These are phyloP conservation scores for Orthosia gothica DNA, from an alignment of 2,888 invertebrate species.

Conservation along the genomic window DNA sequence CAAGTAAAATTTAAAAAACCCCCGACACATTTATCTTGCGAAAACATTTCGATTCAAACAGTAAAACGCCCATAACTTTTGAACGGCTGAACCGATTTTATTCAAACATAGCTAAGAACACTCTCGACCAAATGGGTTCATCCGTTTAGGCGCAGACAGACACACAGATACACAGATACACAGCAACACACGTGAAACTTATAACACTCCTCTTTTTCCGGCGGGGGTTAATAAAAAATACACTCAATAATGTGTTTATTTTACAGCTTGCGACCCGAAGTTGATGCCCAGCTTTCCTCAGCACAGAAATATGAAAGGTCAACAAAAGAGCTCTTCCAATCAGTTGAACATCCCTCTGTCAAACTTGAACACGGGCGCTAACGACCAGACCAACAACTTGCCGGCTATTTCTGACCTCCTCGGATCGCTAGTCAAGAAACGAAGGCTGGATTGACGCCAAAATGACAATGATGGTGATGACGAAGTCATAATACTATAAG, in stretches of 20 bases:
- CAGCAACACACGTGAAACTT: too few relatives aligned
- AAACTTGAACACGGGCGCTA: slow-evolving; percentile 91
- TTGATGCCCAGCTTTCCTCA: slow-evolving; percentile 99
- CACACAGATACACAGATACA: too few relatives aligned
- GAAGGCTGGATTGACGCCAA: slow-evolving; percentile 93
- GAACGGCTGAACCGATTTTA: too few relatives aligned
- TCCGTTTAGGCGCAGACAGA: too few relatives aligned
- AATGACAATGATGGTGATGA: not conserved
- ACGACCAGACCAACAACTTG: slow-evolving; percentile 94
- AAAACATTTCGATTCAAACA: too few relatives aligned
- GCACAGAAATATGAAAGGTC: slow-evolving; percentile 96
- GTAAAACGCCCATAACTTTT: too few relatives aligned
- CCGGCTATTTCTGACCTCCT: slow-evolving; percentile 96
- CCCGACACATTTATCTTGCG: too few relatives aligned
- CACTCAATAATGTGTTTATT: slow-evolving; percentile 48
- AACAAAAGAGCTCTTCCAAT: slow-evolving; percentile 81
- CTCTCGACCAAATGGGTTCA: too few relatives aligned
- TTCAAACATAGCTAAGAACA: too few relatives aligned
- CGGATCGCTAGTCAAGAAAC: slow-evolving; percentile 95
- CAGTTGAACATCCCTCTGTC: slow-evolving; percentile 87
- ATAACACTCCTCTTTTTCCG: too few relatives aligned
- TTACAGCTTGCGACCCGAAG: slow-evolving; percentile 98
- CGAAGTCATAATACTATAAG: slow-evolving; percentile 29
- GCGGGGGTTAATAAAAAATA: too few relatives aligned
- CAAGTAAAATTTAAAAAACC: too few relatives aligned